Base-by-base conservation (phyloP, 2,797 vertebrate species). In the Acipenser transmontanus region DNA sequence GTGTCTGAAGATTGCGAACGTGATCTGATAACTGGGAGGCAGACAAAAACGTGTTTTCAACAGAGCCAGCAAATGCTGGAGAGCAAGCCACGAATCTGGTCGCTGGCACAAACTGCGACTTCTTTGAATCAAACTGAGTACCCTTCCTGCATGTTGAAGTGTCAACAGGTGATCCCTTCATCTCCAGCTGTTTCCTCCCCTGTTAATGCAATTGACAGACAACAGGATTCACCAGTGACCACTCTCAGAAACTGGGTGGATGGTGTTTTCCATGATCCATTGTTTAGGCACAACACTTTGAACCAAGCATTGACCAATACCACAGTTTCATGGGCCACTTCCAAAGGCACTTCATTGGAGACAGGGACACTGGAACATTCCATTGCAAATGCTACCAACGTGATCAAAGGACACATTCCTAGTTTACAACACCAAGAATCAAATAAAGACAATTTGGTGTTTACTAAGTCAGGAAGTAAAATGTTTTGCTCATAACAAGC, bases 201-300 rank as follows among this genome's bases (percentile, higher is more conserved):
- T 50, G 84, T 71, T 47, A 83, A 73, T 75, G 87, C 82, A 77
- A 82, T 79, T 84, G 95, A 91, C 83, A 93, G 87, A 81, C 93
- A 84, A 79, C 91, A 98, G 87, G 97, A 99, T 87, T 99, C 97
- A 47, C 97, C 97, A 7, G 97, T 98, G 72, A 94, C 95, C 66
- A 97, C 91, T 77, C 93, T 99, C 81, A 95, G 97, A 89, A 97
- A 99, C 92, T 99, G 97, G 97, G 95, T 98, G 76, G 97, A 99
- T 66, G 97, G 97, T 76, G 97, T 98, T 70, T 99, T 99, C 84
- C 97, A 99, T 70, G 97, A 99, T 79, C 97, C 97, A 64, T 82
- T 99, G 78, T 97, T 98, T 84, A 94, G 95, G 80, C 96, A 99
- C 84, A 95, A 94, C 92, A 96, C 95, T 90, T 94, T 99, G 90